Conservation (phyloP, 2,113 vertebrate genomes). For the Emydocephalus ijimae region DNA sequence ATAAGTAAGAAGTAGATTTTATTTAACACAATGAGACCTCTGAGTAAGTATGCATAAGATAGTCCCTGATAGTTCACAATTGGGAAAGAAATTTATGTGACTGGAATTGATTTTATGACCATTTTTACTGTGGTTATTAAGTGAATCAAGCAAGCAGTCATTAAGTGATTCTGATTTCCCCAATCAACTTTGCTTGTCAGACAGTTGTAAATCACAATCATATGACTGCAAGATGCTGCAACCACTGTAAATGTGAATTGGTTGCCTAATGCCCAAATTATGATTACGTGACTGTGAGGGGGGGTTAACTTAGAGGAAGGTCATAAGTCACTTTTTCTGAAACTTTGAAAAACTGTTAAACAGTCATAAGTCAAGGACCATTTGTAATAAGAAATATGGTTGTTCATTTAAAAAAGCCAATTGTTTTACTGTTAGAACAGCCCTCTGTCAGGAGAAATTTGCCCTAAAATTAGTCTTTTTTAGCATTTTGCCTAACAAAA, state of each 20-base stretch:
- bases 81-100: neutral
- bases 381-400: neutral
- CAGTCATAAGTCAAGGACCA: neutral
- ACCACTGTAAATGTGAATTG: neutral
- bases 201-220: neutral
- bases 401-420: neutral
- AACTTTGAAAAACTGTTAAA: neutral
- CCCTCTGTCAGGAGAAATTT: neutral
- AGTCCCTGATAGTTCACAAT: neutral
- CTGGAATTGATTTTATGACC: neutral
- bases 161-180: neutral
- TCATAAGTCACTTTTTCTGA: neutral
- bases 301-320: neutral
- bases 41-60: neutral
- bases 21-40: neutral
- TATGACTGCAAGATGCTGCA: neutral
- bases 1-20: neutral
- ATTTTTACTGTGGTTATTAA: neutral
- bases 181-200: neutral
- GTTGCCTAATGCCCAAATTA: neutral
- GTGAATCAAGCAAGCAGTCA: neutral
- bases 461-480: slow-evolving; percentile 12
- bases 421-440: neutral
- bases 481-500: neutral
- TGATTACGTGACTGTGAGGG: neutral